Evolutionary conservation across 2,888 invertebrate genomes (phyloP).

Genomic region (Litoditis marina): DNA sequence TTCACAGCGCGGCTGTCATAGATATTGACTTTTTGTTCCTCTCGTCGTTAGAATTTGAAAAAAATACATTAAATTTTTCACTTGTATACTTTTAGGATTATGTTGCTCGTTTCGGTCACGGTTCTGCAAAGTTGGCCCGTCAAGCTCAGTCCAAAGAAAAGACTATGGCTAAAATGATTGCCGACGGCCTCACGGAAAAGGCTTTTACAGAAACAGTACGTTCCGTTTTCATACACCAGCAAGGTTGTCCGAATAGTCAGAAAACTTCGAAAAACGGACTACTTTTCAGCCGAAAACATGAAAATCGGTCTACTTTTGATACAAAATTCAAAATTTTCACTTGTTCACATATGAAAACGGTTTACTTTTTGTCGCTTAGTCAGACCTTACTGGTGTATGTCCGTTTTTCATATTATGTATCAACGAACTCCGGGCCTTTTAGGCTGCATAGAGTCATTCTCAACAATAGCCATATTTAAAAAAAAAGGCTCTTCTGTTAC

Average conservation of each 20-base stretch:
- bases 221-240: no score
- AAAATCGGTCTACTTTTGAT: no score
- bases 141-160: conserved; percentile 99
- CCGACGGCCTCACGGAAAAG: conserved; percentile 91
- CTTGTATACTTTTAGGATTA: conserved; percentile 80
- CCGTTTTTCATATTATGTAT: not conserved
- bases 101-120: conserved; percentile 97
- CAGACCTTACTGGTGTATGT: no score
- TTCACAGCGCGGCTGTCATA: no score
- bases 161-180: conserved; percentile 97
- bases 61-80: not conserved
- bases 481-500: no score
- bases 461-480: not conserved
- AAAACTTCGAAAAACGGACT: no score
- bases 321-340: no score
- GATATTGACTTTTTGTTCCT: not conserved
- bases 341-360: no score
- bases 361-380: no score
- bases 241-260: no score
- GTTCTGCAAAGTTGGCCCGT: conserved; percentile 93
- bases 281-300: no score
- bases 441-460: not conserved
- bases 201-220: conserved; percentile 77
- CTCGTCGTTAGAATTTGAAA: not conserved
- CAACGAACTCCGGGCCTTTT: not conserved